Evolutionary conservation across 2,888 invertebrate species (phyloP).

Genomic region (Drosophila cyrtoloma): DNA sequence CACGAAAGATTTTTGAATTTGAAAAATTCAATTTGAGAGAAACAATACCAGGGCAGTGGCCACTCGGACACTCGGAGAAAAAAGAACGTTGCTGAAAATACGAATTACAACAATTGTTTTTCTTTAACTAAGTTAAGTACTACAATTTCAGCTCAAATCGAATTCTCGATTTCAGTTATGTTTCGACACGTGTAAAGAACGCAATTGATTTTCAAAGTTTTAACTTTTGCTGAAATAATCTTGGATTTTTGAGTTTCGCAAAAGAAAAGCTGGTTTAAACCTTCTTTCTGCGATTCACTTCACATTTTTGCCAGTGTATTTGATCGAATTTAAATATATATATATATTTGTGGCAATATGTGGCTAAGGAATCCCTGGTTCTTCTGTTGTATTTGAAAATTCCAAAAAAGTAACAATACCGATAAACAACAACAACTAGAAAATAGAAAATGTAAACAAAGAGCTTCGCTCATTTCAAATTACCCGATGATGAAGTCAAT

Average conservation of each 20-base stretch:
- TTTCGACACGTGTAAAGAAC: background rate
- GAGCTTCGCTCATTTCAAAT: constrained; percentile 76
- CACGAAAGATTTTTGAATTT: constrained; percentile 25
- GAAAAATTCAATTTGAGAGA: constrained; percentile 28
- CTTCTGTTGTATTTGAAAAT: constrained; percentile 49
- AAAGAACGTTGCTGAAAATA: background rate
- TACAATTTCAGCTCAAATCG: background rate
- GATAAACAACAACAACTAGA: constrained; percentile 36
- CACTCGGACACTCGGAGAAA: background rate
- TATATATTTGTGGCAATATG: background rate
- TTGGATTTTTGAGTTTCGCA: background rate
- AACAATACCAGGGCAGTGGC: constrained; percentile 20
- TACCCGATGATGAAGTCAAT: constrained; percentile 81
- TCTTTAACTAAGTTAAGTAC: background rate
- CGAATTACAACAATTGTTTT: background rate
- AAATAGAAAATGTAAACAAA: constrained; percentile 79
- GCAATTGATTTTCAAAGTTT: background rate
- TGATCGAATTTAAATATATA: background rate
- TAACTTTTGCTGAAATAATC: background rate
- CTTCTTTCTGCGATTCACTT: background rate
- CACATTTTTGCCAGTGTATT: background rate
- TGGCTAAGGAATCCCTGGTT: constrained; percentile 43
- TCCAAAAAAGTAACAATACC: constrained; percentile 57
- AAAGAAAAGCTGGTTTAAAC: background rate
- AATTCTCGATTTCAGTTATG: background rate